Evolutionary conservation across 2,113 vertebrate species (phyloP).

Genomic region (Aramus guarauna): DNA sequence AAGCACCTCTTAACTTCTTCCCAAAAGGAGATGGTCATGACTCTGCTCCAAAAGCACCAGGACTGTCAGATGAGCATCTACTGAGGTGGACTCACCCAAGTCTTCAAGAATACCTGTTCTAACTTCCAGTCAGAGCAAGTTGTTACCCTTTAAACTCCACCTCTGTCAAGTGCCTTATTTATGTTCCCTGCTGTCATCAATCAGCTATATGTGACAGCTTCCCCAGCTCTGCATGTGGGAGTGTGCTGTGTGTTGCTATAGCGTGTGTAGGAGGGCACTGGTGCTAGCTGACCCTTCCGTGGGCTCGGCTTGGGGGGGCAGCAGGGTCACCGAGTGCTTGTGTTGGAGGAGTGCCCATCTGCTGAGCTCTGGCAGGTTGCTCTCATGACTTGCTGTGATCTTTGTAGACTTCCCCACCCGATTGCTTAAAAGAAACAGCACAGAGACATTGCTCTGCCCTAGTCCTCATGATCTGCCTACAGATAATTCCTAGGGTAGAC

Average conservation of each 20-base stretch:
- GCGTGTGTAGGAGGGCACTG: accelerated
- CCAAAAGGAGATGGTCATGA: neutral
- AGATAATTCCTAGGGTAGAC: accelerated
- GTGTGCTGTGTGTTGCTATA: neutral
- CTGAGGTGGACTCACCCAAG: neutral
- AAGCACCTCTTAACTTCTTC: neutral
- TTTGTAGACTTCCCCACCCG: neutral
- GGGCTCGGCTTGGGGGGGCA: neutral
- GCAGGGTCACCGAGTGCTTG: neutral
- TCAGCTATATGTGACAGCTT: neutral
- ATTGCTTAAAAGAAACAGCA: neutral
- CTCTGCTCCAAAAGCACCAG: neutral
- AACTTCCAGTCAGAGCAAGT: no score
- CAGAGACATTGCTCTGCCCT: neutral
- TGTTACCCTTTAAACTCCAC: neutral
- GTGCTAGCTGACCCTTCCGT: neutral
- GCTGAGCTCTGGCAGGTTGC: neutral
- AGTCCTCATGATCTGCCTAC: neutral
- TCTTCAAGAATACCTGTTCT: neutral
- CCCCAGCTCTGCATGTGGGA: neutral
- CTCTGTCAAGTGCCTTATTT: neutral
- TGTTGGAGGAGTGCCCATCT: neutral
- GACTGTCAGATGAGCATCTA: neutral
- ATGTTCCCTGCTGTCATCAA: neutral
- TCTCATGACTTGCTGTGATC: neutral